Evolutionary conservation across 2,113 vertebrate genomes (phyloP).

Genomic region (Uropsilus gracilis): DNA sequence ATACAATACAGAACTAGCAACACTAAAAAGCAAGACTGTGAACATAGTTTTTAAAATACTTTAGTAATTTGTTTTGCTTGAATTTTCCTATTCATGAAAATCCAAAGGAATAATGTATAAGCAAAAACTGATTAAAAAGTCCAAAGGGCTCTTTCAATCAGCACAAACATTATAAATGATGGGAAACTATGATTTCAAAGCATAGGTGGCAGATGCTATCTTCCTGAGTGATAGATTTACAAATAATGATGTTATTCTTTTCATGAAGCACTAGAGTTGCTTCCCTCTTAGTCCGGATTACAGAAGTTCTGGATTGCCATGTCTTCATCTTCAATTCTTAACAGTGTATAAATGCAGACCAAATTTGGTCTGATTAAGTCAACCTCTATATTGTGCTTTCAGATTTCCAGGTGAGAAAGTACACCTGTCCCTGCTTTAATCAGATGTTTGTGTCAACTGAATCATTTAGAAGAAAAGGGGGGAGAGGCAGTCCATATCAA

Average conservation of each 20-base stretch:
- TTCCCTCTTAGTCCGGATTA: neutral
- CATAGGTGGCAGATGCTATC: neutral
- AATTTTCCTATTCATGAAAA: neutral
- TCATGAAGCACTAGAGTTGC: neutral
- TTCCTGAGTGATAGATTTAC: neutral
- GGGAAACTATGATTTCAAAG: neutral
- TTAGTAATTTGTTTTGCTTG: neutral
- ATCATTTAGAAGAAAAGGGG: neutral
- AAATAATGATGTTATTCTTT: neutral
- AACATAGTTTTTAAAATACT: neutral
- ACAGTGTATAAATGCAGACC: neutral
- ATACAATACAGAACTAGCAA: neutral
- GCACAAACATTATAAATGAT: neutral
- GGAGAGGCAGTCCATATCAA: neutral
- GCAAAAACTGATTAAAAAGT: neutral
- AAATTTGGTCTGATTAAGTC: neutral
- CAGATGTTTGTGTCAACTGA: neutral
- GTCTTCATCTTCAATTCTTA: neutral
- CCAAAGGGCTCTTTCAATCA: neutral
- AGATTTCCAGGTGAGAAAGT: neutral
- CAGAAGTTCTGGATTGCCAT: neutral
- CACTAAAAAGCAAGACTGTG: neutral
- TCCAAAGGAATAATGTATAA: neutral
- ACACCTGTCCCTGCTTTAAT: neutral
- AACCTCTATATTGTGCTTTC: neutral